Evolutionary conservation across 2,888 invertebrate genomes (phyloP).

Genomic region (Quadriops clusia): DNA sequence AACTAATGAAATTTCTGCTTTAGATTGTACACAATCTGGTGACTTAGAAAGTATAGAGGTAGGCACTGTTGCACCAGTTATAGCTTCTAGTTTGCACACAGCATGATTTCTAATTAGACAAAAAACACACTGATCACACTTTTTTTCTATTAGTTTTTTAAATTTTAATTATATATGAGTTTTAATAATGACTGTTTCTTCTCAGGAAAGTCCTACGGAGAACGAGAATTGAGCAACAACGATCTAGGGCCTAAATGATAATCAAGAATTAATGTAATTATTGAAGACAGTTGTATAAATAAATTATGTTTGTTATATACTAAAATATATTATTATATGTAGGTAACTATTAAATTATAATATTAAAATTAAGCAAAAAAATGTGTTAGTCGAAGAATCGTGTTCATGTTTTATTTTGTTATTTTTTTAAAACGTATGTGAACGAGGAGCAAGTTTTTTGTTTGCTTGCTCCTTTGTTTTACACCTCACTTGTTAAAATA

Average conservation of each 20-base stretch:
- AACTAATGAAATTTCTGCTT: constrained; percentile 15
- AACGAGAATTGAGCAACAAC: constrained; percentile 21
- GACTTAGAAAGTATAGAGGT: constrained; percentile 31
- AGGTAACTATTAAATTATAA: constrained; percentile 22
- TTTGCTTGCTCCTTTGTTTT: no score
- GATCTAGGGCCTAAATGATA: constrained; percentile 12
- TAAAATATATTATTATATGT: constrained; percentile 21
- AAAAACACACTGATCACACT: constrained; percentile 1
- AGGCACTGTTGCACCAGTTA: no score
- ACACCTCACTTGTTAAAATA: no score
- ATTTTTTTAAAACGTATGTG: constrained; percentile 5
- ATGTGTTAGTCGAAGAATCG: constrained; percentile 11
- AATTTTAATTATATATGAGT: no score
- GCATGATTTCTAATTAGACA: no score
- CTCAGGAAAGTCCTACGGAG: constrained; percentile 27
- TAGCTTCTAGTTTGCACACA: no score
- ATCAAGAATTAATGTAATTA: constrained; percentile 8
- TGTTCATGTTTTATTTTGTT: constrained; percentile 13
- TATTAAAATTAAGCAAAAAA: constrained; percentile 10
- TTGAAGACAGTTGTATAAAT: constrained; percentile 13
- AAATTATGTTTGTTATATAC: constrained; percentile 20
- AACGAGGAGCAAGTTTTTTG: constrained; percentile 2
- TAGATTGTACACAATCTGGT: constrained; percentile 22
- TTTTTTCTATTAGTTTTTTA: constrained; percentile 8
- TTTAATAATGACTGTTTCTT: no score